Conservation (phyloP, 2,888 invertebrate species). For the Aelia acuminata region DNA sequence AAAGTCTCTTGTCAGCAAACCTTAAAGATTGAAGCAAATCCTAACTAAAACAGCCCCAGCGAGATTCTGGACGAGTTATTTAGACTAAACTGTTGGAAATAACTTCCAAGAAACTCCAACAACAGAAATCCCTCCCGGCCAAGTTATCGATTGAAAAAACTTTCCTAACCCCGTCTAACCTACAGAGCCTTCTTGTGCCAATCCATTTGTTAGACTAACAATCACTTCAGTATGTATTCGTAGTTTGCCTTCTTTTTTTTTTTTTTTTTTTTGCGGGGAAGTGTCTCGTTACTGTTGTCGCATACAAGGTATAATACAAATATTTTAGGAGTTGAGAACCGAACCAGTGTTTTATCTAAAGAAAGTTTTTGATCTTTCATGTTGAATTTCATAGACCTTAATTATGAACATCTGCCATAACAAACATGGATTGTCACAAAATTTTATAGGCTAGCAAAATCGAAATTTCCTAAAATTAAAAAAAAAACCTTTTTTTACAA, state of each 20-base stretch:
- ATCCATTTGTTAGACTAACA: not conserved
- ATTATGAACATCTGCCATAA: too few species aligned
- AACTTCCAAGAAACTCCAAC: not conserved
- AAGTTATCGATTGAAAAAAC: conserved; percentile 15
- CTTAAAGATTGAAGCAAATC: not conserved
- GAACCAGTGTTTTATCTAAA: too few species aligned
- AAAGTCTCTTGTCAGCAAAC: too few species aligned
- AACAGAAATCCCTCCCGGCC: not conserved
- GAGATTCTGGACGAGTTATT: not conserved
- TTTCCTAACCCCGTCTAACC: not conserved
- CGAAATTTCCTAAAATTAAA: too few species aligned
- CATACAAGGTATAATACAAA: too few species aligned
- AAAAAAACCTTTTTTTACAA: too few species aligned
- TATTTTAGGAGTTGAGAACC: too few species aligned
- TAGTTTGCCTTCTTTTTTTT: not conserved
- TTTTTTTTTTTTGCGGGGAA: not conserved
- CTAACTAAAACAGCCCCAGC: not conserved
- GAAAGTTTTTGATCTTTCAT: too few species aligned
- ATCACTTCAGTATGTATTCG: not conserved
- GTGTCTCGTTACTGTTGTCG: not conserved
- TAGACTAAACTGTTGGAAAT: not conserved
- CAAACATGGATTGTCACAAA: too few species aligned
- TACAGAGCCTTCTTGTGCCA: not conserved
- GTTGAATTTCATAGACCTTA: too few species aligned
- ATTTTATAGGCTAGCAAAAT: too few species aligned